Percentiles rank a stretch among this genome's conserved stretches.
phyloP scores from a whole-genome alignment of 2,113 vertebrate genomes.

The Phalacrocorax brasilianus region DNA sequence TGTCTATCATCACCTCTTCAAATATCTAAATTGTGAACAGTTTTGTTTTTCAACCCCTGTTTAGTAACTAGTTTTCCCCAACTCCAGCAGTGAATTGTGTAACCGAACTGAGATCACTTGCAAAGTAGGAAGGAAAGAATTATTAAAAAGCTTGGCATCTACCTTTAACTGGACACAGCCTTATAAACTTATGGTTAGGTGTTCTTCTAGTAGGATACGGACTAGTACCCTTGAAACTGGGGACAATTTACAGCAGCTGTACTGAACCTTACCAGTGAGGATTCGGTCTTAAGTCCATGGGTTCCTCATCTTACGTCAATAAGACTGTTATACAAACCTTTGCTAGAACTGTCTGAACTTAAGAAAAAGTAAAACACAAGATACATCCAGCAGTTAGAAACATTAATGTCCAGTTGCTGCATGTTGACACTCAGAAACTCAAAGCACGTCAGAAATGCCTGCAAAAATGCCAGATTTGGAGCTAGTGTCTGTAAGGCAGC shows the following conservation, averaged over 20 bases:
- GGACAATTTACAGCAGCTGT: background rate
- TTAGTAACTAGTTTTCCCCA: background rate
- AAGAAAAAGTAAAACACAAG: background rate
- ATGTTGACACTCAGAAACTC: background rate
- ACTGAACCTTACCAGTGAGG: background rate
- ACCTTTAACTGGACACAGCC: background rate
- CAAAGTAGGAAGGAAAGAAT: background rate
- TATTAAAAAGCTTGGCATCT: background rate
- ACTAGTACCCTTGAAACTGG: background rate
- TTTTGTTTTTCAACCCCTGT: background rate
- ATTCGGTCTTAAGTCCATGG: background rate
- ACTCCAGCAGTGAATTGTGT: background rate
- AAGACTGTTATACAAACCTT: background rate
- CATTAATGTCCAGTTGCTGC: fast-evolving
- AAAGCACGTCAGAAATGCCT: background rate
- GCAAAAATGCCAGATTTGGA: background rate
- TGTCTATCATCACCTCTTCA: background rate
- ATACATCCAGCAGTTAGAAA: background rate
- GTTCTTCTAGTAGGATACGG: background rate
- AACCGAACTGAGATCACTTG: background rate
- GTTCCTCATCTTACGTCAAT: background rate
- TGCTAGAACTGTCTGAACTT: background rate
- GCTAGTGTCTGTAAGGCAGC: background rate
- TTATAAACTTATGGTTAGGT: background rate
- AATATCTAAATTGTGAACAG: background rate